Evolutionary conservation across 2,797 vertebrate genomes (phyloP), one percentile per base, ranked within the genome.

Genomic region (Gastrophryne carolinensis): DNA sequence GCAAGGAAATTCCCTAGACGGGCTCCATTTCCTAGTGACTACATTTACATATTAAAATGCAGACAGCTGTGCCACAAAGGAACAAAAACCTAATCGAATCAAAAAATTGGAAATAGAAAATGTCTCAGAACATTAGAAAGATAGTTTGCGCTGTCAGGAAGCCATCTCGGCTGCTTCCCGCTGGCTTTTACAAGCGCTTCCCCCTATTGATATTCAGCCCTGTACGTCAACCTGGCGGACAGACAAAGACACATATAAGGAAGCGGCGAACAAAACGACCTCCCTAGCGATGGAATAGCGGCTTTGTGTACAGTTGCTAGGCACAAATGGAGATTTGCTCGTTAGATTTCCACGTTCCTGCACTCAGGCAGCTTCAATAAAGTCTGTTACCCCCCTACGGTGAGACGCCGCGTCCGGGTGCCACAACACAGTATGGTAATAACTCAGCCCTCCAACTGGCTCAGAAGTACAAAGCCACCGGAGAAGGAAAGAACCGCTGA

Each of bases 241-340:
- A 52, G 39, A 63, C 58, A 70, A 64, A 71, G 58, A 23, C 35
- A 57, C 35, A 71, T 44, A 62, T 60, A 34, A 27, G 52, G 50
- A 67, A 11, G 0, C 69, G 29, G 35, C 9, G 27, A 9, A 49
- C 80, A 79, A 4, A 2, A 17, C 2, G 72, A 73, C 19, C 3
- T 68, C 79, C 50, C 60, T 65, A 13, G 52, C 21, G 50, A 70
- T 57, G 15, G 32, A 77, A 65, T 39, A 47, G 23, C 13, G 23
- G 50, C 75, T 71, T 37, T 65, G 52, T 66, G 50, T 57, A 56
- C 30, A 65, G 75, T 78, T 78, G 75, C 75, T 78, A 66, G 67
- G 75, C 68, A 64, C 37, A 65, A 78, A 37, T 32, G 44, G 23
- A 78, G 60, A 49, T 66, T 68, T 65, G 71, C 67, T 78, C 75